Evolutionary conservation across 2,888 invertebrate species (phyloP).

Genomic region (Rotaria magnacalcarata): DNA sequence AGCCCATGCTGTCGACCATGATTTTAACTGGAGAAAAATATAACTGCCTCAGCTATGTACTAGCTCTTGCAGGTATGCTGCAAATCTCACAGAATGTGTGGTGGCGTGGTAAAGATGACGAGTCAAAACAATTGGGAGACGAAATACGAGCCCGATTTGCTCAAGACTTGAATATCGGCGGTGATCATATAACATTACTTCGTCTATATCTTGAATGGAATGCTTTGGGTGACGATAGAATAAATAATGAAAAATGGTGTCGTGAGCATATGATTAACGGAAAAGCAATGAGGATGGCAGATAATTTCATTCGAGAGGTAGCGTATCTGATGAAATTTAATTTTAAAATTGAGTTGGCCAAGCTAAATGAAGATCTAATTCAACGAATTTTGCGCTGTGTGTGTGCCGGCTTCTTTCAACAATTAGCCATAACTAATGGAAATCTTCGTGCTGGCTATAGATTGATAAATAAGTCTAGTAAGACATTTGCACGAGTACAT

Average conservation of each 20-base stretch:
- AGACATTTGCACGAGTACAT: background rate
- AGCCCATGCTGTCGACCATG: conserved; percentile 48
- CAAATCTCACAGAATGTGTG: background rate
- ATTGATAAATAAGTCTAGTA: background rate
- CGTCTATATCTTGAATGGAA: conserved; percentile 5
- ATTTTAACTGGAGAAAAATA: conserved; percentile 22
- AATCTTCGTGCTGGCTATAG: background rate
- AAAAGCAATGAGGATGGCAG: background rate
- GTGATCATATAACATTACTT: background rate
- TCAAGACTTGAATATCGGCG: background rate
- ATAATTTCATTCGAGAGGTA: background rate
- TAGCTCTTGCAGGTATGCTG: conserved; percentile 15
- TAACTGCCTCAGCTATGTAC: background rate
- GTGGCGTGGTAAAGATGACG: background rate
- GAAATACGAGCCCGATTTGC: background rate
- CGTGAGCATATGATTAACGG: background rate
- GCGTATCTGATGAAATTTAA: background rate
- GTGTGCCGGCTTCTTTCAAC: background rate
- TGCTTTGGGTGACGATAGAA: background rate
- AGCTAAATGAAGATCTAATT: background rate
- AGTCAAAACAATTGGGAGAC: background rate
- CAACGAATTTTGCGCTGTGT: background rate
- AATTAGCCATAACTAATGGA: background rate
- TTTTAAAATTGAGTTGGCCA: background rate
- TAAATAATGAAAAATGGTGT: background rate